Evolutionary conservation across 1,140 invertebrate genomes (phyloP).

Genomic region (Heliconius melpomene): DNA sequence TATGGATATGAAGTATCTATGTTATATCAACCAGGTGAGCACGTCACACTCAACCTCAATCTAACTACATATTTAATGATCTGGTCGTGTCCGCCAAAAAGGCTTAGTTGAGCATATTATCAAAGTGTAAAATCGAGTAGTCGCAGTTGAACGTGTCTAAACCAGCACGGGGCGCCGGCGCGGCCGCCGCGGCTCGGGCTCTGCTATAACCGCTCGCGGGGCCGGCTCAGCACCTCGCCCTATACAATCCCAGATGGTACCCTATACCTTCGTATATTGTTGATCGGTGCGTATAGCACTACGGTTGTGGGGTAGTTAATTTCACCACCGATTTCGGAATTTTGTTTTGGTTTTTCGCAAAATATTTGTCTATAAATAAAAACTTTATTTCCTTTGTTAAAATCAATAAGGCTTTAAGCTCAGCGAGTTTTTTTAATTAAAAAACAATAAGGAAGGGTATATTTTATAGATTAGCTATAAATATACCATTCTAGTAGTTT

Average conservation of each 20-base stretch:
- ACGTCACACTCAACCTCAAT: constrained; percentile 6
- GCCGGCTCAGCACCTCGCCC: constrained; percentile 73
- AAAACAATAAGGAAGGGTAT: no score
- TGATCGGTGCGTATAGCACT: constrained; percentile 31
- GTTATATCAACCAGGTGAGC: background rate
- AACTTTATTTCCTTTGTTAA: no score
- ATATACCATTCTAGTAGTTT: no score
- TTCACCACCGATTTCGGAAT: constrained; percentile 25
- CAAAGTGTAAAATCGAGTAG: constrained; percentile 43
- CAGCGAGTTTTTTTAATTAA: no score
- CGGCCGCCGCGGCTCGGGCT: constrained; percentile 37
- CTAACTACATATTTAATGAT: constrained; percentile 7
- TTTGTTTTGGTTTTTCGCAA: background rate
- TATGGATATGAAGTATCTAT: background rate
- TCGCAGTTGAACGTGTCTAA: constrained; percentile 44
- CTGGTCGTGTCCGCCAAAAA: constrained; percentile 27
- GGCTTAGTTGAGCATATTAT: constrained; percentile 43
- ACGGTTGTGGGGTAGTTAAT: constrained; percentile 18
- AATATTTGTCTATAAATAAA: no score
- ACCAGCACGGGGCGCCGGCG: constrained; percentile 59
- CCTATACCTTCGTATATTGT: constrained; percentile 62
- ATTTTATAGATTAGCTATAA: no score
- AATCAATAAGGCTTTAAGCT: background rate
- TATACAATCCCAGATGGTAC: constrained; percentile 67
- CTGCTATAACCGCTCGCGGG: constrained; percentile 77